Percentiles rank a stretch among this genome's conserved stretches.
phyloP scores from a whole-genome alignment of 2,113 vertebrate species.

The Peromyscus leucopus region DNA sequence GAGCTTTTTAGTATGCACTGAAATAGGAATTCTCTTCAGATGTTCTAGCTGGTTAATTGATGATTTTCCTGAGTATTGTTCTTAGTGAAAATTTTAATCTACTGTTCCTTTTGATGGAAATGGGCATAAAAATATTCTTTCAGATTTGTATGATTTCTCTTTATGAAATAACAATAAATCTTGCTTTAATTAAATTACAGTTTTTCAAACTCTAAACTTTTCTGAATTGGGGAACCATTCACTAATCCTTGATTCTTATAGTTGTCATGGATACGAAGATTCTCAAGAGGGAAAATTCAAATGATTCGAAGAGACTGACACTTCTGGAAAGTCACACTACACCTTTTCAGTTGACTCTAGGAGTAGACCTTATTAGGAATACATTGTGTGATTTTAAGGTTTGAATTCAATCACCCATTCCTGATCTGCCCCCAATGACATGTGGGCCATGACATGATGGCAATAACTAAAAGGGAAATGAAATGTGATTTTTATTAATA shows the following conservation, averaged over 20 bases:
- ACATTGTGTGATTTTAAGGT: conserved; percentile 45
- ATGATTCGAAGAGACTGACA: conserved; percentile 69
- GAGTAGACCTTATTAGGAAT: conserved; percentile 51
- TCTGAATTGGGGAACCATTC: conserved; percentile 57
- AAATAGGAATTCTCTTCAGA: conserved; percentile 61
- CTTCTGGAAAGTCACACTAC: conserved; percentile 53
- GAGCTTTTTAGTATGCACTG: neutral
- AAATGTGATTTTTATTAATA: conserved; percentile 68
- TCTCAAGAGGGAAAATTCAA: conserved; percentile 71
- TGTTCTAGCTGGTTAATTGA: conserved; percentile 44
- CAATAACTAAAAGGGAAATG: conserved; percentile 55
- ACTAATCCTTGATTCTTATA: conserved; percentile 30
- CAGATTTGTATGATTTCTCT: conserved; percentile 12
- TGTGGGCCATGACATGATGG: conserved; percentile 47
- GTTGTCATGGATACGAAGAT: conserved; percentile 72
- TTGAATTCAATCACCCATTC: conserved; percentile 57
- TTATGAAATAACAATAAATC: conserved; percentile 61
- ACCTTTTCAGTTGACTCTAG: conserved; percentile 59
- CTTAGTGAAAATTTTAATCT: conserved; percentile 6
- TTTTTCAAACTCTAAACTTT: conserved; percentile 35
- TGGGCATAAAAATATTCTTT: conserved; percentile 6
- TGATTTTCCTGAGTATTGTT: conserved; percentile 10
- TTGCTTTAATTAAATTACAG: conserved; percentile 51
- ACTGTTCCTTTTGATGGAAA: conserved; percentile 31
- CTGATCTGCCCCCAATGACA: conserved; percentile 59